Evolutionary conservation across 2,888 invertebrate species (phyloP).

Genomic region (Morpho achilles): DNA sequence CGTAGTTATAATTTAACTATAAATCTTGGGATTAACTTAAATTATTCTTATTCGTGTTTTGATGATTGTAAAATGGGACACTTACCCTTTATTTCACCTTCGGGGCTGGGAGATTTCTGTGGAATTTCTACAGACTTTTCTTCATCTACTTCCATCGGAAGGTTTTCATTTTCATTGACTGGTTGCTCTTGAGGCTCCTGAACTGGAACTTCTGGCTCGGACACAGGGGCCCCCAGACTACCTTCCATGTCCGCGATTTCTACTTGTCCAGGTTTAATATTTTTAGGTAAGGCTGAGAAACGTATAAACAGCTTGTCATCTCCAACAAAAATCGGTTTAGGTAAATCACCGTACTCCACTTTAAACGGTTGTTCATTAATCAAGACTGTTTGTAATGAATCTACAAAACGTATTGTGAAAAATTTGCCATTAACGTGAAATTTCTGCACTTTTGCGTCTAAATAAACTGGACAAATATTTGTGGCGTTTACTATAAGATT

Average conservation of each 20-base stretch:
- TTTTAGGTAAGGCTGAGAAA: slow-evolving; percentile 87
- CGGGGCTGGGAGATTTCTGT: slow-evolving; percentile 58
- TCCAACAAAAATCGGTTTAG: slow-evolving; percentile 87
- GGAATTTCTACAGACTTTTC: slow-evolving; percentile 33
- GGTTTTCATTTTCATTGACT: slow-evolving; percentile 31
- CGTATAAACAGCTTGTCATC: slow-evolving; percentile 88
- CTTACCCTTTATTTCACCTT: slow-evolving; percentile 60
- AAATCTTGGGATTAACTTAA: too few relatives aligned
- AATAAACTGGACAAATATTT: slow-evolving; percentile 87
- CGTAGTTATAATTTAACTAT: too few relatives aligned
- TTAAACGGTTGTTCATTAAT: slow-evolving; percentile 88
- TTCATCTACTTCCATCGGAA: slow-evolving; percentile 48
- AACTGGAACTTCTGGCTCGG: slow-evolving; percentile 33
- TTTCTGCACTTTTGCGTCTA: slow-evolving; percentile 91
- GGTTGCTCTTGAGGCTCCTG: slow-evolving; percentile 9
- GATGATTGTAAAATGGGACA: too few relatives aligned
- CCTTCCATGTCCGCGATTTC: slow-evolving; percentile 87
- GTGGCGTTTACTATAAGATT: slow-evolving; percentile 90
- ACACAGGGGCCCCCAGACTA: slow-evolving; percentile 24
- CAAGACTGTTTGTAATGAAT: slow-evolving; percentile 86
- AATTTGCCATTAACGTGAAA: slow-evolving; percentile 85
- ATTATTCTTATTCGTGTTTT: too few relatives aligned
- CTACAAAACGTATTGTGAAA: slow-evolving; percentile 88
- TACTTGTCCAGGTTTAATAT: slow-evolving; percentile 84
- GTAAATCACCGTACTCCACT: slow-evolving; percentile 91